Conservation (phyloP, 2,888 invertebrate species). For the Muschampia plurimacula region DNA sequence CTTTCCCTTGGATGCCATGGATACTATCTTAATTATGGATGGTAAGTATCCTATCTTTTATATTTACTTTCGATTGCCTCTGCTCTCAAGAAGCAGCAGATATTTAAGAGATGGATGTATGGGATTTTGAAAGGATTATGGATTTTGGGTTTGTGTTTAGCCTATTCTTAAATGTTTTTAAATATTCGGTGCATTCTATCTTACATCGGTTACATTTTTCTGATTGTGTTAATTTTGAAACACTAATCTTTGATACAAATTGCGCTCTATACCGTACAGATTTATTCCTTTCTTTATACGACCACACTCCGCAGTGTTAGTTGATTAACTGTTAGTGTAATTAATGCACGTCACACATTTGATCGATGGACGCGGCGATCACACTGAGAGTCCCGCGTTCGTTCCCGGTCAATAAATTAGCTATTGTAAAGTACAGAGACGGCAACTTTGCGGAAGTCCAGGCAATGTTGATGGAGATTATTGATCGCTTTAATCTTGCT, state of each 20-base stretch:
- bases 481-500: constrained; percentile 3
- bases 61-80: too few relatives aligned
- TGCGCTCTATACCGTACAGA: neutral
- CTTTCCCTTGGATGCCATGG: neutral
- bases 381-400: constrained; percentile 43
- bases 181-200: neutral
- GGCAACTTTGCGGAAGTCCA: constrained; percentile 28
- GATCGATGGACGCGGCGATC: constrained; percentile 45
- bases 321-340: constrained; percentile 36
- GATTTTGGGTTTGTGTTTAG: neutral
- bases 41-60: too few relatives aligned
- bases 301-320: constrained; percentile 16
- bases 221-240: neutral
- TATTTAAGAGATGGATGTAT: too few relatives aligned
- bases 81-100: too few relatives aligned
- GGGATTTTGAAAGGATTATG: too few relatives aligned
- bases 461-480: constrained; percentile 32
- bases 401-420: constrained; percentile 30
- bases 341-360: constrained; percentile 45
- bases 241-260: neutral
- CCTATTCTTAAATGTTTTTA: neutral
- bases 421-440: constrained; percentile 17
- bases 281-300: constrained; percentile 6
- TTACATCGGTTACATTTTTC: neutral
- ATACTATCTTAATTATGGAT: neutral